Conservation (phyloP, 1,140 invertebrate genomes). For the Diuraphis noxia region DNA sequence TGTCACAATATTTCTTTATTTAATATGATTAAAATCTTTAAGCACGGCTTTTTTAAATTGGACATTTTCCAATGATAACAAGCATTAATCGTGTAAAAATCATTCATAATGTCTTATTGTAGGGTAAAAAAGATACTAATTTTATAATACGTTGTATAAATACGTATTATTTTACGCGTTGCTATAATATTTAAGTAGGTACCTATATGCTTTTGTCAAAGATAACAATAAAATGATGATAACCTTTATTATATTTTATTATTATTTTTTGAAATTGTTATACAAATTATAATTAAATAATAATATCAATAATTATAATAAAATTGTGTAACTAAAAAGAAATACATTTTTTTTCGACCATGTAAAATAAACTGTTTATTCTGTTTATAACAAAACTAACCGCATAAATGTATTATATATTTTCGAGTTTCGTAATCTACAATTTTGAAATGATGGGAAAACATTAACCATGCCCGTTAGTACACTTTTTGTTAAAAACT, state of each 20-base stretch:
- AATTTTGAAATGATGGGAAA: neutral
- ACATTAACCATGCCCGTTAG: neutral
- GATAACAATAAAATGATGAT: neutral
- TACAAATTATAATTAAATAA: neutral
- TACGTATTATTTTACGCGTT: neutral
- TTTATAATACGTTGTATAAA: neutral
- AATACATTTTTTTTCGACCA: neutral
- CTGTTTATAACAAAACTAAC: neutral
- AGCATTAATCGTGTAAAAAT: constrained; percentile 26
- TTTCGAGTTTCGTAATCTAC: neutral
- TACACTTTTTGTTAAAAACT: neutral
- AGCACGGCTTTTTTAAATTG: neutral
- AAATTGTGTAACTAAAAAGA: neutral
- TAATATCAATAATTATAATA: too few species aligned
- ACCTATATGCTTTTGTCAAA: neutral
- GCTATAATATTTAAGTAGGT: neutral
- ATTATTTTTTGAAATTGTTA: neutral
- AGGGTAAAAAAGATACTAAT: neutral
- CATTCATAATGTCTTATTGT: neutral
- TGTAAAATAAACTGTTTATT: constrained; percentile 3
- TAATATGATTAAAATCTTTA: constrained; percentile 8
- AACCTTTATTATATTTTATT: neutral
- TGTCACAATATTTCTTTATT: constrained; percentile 17
- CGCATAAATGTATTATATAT: neutral
- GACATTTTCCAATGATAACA: neutral